Evolutionary conservation across 2,113 vertebrate genomes (phyloP).

Genomic region (Ophthalmolycus amberensis): DNA sequence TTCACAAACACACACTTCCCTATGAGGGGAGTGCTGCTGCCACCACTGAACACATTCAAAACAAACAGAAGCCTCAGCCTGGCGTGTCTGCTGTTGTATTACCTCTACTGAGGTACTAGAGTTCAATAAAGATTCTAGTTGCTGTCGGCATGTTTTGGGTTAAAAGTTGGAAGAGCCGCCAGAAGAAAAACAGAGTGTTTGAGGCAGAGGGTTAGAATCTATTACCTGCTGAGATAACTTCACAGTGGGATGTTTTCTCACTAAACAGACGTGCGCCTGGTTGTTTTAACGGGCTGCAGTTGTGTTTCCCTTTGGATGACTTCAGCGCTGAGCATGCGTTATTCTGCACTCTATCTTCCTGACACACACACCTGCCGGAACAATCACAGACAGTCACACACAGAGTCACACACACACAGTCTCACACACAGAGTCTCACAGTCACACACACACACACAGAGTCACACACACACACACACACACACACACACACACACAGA

Average conservation of each 20-base stretch:
- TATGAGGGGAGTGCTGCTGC: not conserved
- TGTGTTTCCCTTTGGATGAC: conserved; percentile 42
- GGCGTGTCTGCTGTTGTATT: not conserved
- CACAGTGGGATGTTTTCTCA: conserved; percentile 57
- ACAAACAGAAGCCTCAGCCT: not conserved
- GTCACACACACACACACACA: too few species aligned
- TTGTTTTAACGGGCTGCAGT: conserved; percentile 32
- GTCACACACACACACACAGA: too few species aligned
- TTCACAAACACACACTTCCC: not conserved
- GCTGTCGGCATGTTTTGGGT: conserved; percentile 1
- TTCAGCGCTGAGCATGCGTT: not conserved
- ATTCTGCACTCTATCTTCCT: not conserved
- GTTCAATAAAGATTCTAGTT: conserved; percentile 16
- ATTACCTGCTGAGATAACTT: conserved; percentile 19
- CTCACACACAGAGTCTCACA: too few species aligned
- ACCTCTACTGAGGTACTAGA: not conserved
- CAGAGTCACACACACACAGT: too few species aligned
- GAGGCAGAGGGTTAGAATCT: conserved; percentile 16
- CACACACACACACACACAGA: too few species aligned
- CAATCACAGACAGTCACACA: not conserved
- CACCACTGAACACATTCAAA: not conserved
- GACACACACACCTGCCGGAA: conserved; percentile 28
- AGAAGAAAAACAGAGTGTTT: not conserved
- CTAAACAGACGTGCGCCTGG: conserved; percentile 40
- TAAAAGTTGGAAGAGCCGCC: not conserved